Conservation (phyloP, 2,888 invertebrate genomes). For the Lasioglossum lativentre region DNA sequence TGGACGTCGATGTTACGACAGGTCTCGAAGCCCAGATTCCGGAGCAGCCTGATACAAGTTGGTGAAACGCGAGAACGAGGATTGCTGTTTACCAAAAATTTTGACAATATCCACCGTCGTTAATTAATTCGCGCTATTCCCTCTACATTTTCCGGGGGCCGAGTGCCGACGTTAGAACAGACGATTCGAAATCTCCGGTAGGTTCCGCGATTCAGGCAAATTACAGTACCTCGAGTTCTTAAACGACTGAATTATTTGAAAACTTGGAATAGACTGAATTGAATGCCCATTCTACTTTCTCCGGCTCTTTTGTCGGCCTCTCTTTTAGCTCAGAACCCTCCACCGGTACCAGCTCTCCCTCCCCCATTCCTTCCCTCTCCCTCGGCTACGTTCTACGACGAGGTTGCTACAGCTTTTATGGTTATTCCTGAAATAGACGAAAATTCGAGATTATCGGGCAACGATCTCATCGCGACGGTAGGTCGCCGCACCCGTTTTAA, state of each 20-base stretch:
- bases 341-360: not conserved
- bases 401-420: not conserved
- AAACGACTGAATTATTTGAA: not conserved
- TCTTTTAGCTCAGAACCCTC: not conserved
- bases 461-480: not conserved
- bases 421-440: not conserved
- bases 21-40: not conserved
- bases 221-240: not conserved
- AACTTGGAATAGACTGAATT: slow-evolving; percentile 6
- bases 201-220: slow-evolving; percentile 8
- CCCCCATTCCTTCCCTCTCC: not conserved
- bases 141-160: not conserved
- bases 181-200: slow-evolving; percentile 12
- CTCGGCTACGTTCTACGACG: not conserved
- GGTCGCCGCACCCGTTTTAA: not conserved
- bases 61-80: slow-evolving; percentile 11
- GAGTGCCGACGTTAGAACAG: not conserved
- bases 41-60: not conserved
- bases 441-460: slow-evolving; percentile 1
- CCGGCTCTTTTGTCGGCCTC: slow-evolving; percentile 1
- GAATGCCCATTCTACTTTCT: not conserved
- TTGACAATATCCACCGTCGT: not conserved
- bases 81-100: not conserved
- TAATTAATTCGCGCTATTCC: not conserved
- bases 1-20: not conserved